Evolutionary conservation across 2,888 invertebrate genomes (phyloP).

Genomic region (Cryptocephalus moraei): DNA sequence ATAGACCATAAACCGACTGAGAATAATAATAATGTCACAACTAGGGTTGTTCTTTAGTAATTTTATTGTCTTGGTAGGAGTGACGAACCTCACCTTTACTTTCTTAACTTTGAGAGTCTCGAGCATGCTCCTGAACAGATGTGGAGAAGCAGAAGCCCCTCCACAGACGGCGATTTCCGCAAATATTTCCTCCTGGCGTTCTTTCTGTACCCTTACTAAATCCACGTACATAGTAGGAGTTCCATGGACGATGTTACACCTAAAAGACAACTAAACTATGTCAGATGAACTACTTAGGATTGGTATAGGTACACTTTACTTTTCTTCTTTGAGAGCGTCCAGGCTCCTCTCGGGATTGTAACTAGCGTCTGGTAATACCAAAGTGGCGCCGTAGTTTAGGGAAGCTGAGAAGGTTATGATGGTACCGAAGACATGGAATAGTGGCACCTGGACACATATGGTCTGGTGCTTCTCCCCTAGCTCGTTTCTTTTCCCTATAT

Average conservation of each 20-base stretch:
- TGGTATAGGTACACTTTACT: slow-evolving; percentile 38
- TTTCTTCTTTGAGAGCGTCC: slow-evolving; percentile 54
- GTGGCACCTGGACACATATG: slow-evolving; percentile 59
- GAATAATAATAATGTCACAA: slow-evolving; percentile 4
- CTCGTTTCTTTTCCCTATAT: slow-evolving; percentile 45
- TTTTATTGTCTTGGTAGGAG: too few species aligned
- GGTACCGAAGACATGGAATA: slow-evolving; percentile 76
- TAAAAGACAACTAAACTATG: slow-evolving; percentile 31
- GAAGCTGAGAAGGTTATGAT: slow-evolving; percentile 49
- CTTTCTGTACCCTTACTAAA: slow-evolving; percentile 46
- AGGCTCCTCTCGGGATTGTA: slow-evolving; percentile 55
- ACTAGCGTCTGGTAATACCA: slow-evolving; percentile 48
- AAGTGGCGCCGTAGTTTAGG: slow-evolving; percentile 49
- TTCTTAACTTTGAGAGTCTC: slow-evolving; percentile 38
- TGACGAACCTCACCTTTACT: slow-evolving; percentile 38
- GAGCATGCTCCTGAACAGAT: slow-evolving; percentile 45
- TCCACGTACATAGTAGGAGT: slow-evolving; percentile 85
- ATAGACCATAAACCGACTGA: slow-evolving; percentile 51
- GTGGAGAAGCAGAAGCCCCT: slow-evolving; percentile 61
- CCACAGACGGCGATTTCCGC: slow-evolving; percentile 53
- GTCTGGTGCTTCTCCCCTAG: slow-evolving; percentile 40
- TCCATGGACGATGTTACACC: slow-evolving; percentile 62
- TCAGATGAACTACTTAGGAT: too few species aligned
- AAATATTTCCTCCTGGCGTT: slow-evolving; percentile 39
- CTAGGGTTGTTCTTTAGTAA: too few species aligned